Evolutionary conservation across 2,888 invertebrate genomes (phyloP), one percentile per base, ranked within the genome.

Genomic region (Cynaeus angustus): DNA sequence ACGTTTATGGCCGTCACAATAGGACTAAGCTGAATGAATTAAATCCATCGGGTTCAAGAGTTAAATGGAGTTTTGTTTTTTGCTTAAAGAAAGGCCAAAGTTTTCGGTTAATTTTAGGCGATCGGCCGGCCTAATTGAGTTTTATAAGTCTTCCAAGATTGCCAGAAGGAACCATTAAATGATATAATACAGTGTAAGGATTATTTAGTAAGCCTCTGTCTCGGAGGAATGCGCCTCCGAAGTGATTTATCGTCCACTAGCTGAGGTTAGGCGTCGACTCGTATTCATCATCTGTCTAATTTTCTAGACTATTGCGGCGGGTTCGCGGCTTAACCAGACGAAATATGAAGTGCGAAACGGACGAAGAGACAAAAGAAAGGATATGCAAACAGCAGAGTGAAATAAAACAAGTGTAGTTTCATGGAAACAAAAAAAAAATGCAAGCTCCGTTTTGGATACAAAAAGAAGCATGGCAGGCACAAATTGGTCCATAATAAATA

Each of bases 141-240:
- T 67, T 67, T 67, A 66, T 66, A 66, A 65, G 65, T 65, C 66
- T 3, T 16, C 21, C 56, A 43, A 67, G 67, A 59, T 66, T 66
- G 58, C 56, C 38, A 21, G 30, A 46, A 53, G 37, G 28, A 52
- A 52, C 70, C 70, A 74, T 77, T 76, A 74, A 76, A 73, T 76
- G 75, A 76, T 76, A 74, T 75, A 77, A 78, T 76, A 72, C 72
- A 74, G 74, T 74, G 72, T 75, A 72, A 76, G 75, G 75, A 73
- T 75, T 75, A 75, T 73, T 73, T 74, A 71, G 70, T 73, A 73
- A 66, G 65, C 61, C 56, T 67, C 52, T 71, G 74, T 75, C 74
- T 75, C 74, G 53, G 52, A 62, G 75, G 73, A 72, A 72, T 73
- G 66, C 67, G 66, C 70, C 66, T 62, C 37, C 28, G 68, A 68